Evolutionary conservation across 1,140 invertebrate genomes (phyloP), one percentile per base, ranked within the genome.

Genomic region (Rhyzopertha dominica): DNA sequence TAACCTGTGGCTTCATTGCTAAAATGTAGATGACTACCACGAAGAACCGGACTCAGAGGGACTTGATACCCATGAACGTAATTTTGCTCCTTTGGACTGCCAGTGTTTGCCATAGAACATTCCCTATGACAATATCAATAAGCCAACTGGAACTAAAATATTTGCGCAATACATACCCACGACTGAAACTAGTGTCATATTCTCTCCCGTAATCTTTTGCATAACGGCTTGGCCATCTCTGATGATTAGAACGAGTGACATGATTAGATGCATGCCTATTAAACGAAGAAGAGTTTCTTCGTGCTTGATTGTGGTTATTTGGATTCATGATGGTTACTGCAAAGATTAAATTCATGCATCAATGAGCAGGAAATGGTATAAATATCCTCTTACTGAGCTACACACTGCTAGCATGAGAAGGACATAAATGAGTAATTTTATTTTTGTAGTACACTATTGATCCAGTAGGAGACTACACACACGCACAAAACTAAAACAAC

Each of bases 181-280:
- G 51, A 51, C 59, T 67, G 43, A 63, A 67, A 43, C 52, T 58
- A 43, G 53, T 58, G 35, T 67, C 65, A 47, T 58, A 67, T 34
- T 67, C 65, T 41, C 63, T 58, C 38, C 51, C 51, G 42, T 62
- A 67, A 47, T 67, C 65, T 50, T 65, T 66, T 29, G 56, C 32
- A 51, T 65, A 67, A 40, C 65, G 54, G 46, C 61, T 66, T 31
- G 59, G 54, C 65, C 65, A 67, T 43, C 60, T 54, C 26, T 62
- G 58, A 54, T 55, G 59, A 43, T 59, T 61, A 43, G 60, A 31
- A 22, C 64, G 53, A 36, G 53, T 58, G 29, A 56, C 38, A 32
- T 62, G 60, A 39, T 61, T 62, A 49, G 57, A 62, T 24, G 48
- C 44, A 51, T 66, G 63, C 46, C 65, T 58, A 49, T 53, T 65